A percentile compares a stretch with the other conserved stretches of the same genome.
phyloP scores from a whole-genome alignment of 1,140 invertebrate species.

The Drosophila simulans region DNA sequence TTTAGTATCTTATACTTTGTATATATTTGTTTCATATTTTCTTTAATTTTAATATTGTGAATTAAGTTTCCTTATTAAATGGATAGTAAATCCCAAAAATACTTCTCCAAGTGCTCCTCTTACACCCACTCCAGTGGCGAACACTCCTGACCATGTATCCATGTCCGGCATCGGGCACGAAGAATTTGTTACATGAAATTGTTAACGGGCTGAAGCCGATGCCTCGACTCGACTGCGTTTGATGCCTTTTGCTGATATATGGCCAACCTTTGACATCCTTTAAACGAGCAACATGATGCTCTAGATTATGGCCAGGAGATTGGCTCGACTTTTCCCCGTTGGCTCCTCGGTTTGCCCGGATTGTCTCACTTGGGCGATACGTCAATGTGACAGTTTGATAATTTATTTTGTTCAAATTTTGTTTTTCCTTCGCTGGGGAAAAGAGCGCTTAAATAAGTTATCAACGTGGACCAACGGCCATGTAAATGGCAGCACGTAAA shows the following conservation, averaged over 20 bases:
- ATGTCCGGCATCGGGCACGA: slow-evolving; percentile 71
- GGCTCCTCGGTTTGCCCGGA: slow-evolving; percentile 22
- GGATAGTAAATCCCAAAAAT: too few species aligned
- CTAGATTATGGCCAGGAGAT: slow-evolving; percentile 77
- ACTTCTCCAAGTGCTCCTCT: neutral
- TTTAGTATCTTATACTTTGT: too few species aligned
- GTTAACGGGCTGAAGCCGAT: slow-evolving; percentile 70
- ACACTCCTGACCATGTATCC: slow-evolving; percentile 51
- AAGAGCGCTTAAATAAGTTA: slow-evolving; percentile 75
- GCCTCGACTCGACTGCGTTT: slow-evolving; percentile 66
- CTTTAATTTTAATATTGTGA: too few species aligned
- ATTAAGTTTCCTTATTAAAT: too few species aligned
- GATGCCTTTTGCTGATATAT: slow-evolving; percentile 80
- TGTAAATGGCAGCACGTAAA: slow-evolving; percentile 80
- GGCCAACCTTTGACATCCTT: slow-evolving; percentile 82
- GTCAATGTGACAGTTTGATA: slow-evolving; percentile 83
- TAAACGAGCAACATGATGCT: slow-evolving; percentile 83
- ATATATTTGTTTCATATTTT: too few species aligned
- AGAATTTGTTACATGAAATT: slow-evolving; percentile 83
- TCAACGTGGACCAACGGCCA: slow-evolving; percentile 58
- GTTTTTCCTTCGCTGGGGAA: slow-evolving; percentile 40
- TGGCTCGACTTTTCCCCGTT: slow-evolving; percentile 34
- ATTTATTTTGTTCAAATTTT: slow-evolving; percentile 82
- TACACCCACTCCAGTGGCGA: slow-evolving; percentile 19
- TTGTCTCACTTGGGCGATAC: slow-evolving; percentile 66